Evolutionary conservation across 2,888 invertebrate genomes (phyloP).

Genomic region (Clivina fossor): DNA sequence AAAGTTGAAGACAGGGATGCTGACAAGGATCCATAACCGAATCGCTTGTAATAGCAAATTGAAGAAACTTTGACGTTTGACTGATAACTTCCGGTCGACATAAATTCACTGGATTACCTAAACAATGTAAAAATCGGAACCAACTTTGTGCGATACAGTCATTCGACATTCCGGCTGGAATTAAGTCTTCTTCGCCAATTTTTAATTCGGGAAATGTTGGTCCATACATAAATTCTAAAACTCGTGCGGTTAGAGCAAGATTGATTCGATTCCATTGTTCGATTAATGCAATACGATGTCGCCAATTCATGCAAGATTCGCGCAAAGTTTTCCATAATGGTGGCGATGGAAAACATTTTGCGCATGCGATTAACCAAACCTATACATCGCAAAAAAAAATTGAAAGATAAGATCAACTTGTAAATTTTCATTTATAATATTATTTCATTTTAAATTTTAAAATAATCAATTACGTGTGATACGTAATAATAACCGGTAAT

Average conservation of each 20-base stretch:
- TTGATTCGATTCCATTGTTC: slow-evolving; percentile 96
- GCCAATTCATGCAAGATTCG: slow-evolving; percentile 91
- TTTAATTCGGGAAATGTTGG: slow-evolving; percentile 78
- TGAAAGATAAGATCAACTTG: background rate
- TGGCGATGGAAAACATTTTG: slow-evolving; percentile 88
- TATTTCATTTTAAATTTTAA: too few relatives aligned
- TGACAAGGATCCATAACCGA: slow-evolving; percentile 86
- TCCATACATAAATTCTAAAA: slow-evolving; percentile 88
- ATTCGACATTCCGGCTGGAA: slow-evolving; percentile 81
- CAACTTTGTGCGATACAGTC: slow-evolving; percentile 93
- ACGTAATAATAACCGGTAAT: background rate
- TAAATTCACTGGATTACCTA: slow-evolving; percentile 93
- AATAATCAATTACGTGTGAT: slow-evolving; percentile 2
- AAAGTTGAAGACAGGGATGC: slow-evolving; percentile 79
- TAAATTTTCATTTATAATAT: too few relatives aligned
- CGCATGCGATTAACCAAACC: slow-evolving; percentile 74
- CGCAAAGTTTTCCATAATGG: slow-evolving; percentile 93
- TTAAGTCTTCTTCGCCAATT: slow-evolving; percentile 87
- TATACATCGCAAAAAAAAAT: slow-evolving; percentile 45
- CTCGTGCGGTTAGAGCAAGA: slow-evolving; percentile 80
- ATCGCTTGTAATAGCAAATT: slow-evolving; percentile 75
- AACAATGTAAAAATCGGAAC: slow-evolving; percentile 91
- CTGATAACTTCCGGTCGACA: slow-evolving; percentile 78
- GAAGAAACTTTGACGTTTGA: slow-evolving; percentile 72
- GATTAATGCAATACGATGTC: slow-evolving; percentile 88